Base-by-base conservation (phyloP, 2,113 vertebrate genomes). In the Lepidothrix coronata region DNA sequence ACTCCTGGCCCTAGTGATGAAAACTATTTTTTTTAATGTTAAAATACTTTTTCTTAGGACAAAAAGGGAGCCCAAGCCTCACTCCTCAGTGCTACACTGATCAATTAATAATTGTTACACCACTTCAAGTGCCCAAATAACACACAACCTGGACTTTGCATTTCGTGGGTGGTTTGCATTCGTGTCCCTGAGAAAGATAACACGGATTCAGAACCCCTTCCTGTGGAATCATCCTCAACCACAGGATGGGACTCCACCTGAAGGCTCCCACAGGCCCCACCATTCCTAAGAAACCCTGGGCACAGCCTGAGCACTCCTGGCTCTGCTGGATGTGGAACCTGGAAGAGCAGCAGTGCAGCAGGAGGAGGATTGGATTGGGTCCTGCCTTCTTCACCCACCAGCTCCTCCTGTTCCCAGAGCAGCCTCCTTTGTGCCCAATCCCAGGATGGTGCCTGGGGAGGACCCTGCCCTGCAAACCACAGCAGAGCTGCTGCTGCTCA, bases 141-240 rank as follows among this genome's bases (percentile, higher is more conserved):
- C 94, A 93, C 46, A 74, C 65, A 72, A n/a, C 3, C 52, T n/a
- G 55, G 33, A 78, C 88, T 93, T 78, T 95, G 92, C 95, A 95
- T 90, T 96, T 96, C 95, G 57, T 78, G 92, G 92, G 35, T 91
- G 58, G 25, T 79, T 75, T 43, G 82, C 33, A 51, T 37, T 91
- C 43, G 13, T 39, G 35, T 39, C 68, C 74, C 85, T 91, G 92
- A 84, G 83, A 78, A 92, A 93, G 90, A 82, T 46, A 88, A 74
- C 80, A 81, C 72, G 93, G 88, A 86, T 88, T 94, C 90, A 89
- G 31, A 93, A 87, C 72, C 63, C 57, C 37, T 49, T 74, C 43
- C 48, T 65, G 85, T 65, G 65, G 49, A 81, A 86, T 8, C 57
- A 30, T 33, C 35, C 74, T 30, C 73, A 70, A 49, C 5, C 71